Evolutionary conservation across 1,140 invertebrate species (phyloP), one percentile per base, ranked within the genome.

Genomic region (Sipha flava): DNA sequence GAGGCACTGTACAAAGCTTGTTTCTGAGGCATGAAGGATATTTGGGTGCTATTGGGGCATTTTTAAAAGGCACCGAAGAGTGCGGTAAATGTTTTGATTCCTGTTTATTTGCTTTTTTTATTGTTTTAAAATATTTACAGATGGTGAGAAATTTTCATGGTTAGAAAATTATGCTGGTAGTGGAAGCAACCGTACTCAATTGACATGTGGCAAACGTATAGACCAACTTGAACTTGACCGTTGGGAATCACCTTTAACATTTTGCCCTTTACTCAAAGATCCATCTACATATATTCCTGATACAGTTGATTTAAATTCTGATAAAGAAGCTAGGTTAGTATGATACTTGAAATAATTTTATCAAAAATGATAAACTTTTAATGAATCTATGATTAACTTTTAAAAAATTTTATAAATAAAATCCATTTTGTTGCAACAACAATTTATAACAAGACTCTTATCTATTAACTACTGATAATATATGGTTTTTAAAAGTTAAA

Each of bases 251-350:
- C 86, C 87, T 16, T 86, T 90, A 10, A 87, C 89, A 0, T 89
- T 88, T 84, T 91, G 91, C 83, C 91, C 92, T 34, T 85, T 94
- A 12, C 82, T 94, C 18, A 85, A 87, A 79, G 87, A 90, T 82
- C 88, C 89, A 12, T 82, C 84, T 52, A 86, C 85, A 83, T 98
- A 98, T 86, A 89, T 90, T 84, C 94, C 95, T 21, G 96, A 98
- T 86, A 94, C 94, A 23, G 91, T 95, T 72, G 94, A 98, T 87
- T 88, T 98, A 16, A 90, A 92, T 64, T 88, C 90, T 83, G 94
- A 98, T 87, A 87, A 88, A 81, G 93, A 94, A 85, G 96, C 95
- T 23, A 88, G 88, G 88, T 88, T 81, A 81, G 29, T 79, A 3
- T 52, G n/a, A 23, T 23, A 59, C 59, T 37, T 10, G 9, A 37